phyloP scores from a whole-genome alignment of 1,140 invertebrate species.

The Maniola jurtina region DNA sequence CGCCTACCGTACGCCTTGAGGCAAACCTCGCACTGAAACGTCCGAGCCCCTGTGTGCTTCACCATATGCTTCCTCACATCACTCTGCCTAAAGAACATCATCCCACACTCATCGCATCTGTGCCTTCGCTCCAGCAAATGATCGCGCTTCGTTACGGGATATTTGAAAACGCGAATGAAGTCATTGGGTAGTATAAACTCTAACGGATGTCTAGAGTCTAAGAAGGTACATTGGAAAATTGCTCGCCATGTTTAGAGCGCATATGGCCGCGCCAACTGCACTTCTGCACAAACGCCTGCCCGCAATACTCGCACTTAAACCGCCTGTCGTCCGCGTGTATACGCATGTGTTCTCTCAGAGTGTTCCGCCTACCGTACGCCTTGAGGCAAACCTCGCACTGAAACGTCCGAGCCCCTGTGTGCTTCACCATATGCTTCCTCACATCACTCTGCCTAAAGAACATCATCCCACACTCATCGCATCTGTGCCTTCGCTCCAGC shows the following conservation, averaged over 20 bases:
- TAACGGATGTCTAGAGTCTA: no score
- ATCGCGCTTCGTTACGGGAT: no score
- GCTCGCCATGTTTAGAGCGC: conserved; percentile 36
- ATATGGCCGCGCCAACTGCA: conserved; percentile 43
- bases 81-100: no score
- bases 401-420: conserved; percentile 81
- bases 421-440: conserved; percentile 69
- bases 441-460: conserved; percentile 47
- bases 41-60: no score
- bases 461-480: conserved; percentile 45
- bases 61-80: no score
- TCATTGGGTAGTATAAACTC: no score
- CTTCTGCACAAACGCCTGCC: conserved; percentile 37
- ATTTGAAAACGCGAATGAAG: no score
- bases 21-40: no score
- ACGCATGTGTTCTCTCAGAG: conserved; percentile 74
- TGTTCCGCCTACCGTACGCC: conserved; percentile 74
- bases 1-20: conserved; percentile 68
- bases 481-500: conserved; percentile 38
- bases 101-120: no score
- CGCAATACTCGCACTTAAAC: conserved; percentile 53
- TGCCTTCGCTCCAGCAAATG: no score
- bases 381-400: conserved; percentile 78
- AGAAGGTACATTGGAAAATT: conserved; percentile 6
- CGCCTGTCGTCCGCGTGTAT: conserved; percentile 71